Conservation (phyloP, 1,140 invertebrate genomes). For the Babylonia areolata region DNA sequence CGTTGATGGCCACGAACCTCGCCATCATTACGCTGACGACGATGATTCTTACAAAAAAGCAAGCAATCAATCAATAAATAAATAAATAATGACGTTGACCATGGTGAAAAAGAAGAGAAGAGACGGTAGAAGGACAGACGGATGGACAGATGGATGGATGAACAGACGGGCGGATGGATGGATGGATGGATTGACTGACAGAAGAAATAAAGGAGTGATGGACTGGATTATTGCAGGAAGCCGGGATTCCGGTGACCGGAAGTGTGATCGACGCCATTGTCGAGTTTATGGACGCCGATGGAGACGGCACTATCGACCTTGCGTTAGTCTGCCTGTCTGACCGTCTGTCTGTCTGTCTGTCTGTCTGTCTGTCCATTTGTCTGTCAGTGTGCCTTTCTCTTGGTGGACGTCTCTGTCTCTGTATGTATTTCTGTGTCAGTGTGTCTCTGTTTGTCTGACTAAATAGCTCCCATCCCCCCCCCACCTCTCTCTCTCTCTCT, state of each 20-base stretch:
- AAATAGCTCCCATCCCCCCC: background rate
- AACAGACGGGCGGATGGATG: background rate
- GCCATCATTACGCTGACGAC: too few species aligned
- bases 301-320: slow-evolving; percentile 58
- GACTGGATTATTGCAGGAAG: slow-evolving; percentile 44
- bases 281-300: slow-evolving; percentile 61
- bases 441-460: background rate
- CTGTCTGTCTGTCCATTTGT: background rate
- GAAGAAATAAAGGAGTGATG: background rate
- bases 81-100: too few species aligned
- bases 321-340: slow-evolving; percentile 42
- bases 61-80: too few species aligned
- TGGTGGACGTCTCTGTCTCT: too few species aligned
- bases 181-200: background rate
- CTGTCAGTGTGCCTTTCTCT: background rate
- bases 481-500: background rate
- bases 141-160: too few species aligned
- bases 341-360: background rate
- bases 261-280: slow-evolving; percentile 60
- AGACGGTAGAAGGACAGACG: too few species aligned
- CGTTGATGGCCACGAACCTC: too few species aligned
- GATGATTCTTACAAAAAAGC: too few species aligned
- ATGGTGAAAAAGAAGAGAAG: too few species aligned
- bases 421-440: background rate
- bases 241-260: slow-evolving; percentile 56